A percentile compares a stretch with the other conserved stretches of the same genome.
Conservation (phyloP, 2,888 invertebrate genomes). For the Tricholauxania praeusta region DNA sequence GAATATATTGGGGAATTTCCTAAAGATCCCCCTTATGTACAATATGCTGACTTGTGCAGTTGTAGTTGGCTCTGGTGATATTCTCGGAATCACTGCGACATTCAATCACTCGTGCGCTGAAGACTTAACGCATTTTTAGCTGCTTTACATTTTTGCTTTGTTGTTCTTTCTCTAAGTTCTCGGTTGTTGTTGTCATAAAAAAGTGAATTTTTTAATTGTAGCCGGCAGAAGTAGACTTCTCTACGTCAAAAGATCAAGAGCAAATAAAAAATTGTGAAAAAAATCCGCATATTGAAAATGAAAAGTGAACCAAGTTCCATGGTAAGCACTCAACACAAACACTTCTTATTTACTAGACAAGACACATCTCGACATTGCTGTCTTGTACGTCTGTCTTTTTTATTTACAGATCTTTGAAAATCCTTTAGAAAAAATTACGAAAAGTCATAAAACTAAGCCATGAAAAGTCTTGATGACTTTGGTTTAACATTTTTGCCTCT, state of each 20-base stretch:
- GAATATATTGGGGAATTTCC: no score
- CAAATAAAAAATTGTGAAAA: not conserved
- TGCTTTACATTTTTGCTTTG: not conserved
- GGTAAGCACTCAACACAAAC: not conserved
- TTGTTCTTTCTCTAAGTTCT: not conserved
- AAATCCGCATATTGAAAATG: not conserved
- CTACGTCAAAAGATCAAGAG: not conserved
- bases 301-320: not conserved
- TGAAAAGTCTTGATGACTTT: slow-evolving; percentile 14
- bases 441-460: no score
- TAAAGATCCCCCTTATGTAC: no score
- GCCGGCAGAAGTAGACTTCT: slow-evolving; percentile 20
- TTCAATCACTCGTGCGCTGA: no score
- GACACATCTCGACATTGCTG: not conserved
- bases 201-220: slow-evolving; percentile 20
- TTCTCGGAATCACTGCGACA: no score
- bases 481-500: no score
- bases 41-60: no score
- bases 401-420: not conserved
- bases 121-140: no score
- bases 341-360: not conserved
- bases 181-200: slow-evolving; percentile 18
- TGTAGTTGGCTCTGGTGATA: no score
- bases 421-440: not conserved
- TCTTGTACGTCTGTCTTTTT: slow-evolving; percentile 11